phyloP scores from a whole-genome alignment of 2,797 vertebrate species.

The Varecia variegata region DNA sequence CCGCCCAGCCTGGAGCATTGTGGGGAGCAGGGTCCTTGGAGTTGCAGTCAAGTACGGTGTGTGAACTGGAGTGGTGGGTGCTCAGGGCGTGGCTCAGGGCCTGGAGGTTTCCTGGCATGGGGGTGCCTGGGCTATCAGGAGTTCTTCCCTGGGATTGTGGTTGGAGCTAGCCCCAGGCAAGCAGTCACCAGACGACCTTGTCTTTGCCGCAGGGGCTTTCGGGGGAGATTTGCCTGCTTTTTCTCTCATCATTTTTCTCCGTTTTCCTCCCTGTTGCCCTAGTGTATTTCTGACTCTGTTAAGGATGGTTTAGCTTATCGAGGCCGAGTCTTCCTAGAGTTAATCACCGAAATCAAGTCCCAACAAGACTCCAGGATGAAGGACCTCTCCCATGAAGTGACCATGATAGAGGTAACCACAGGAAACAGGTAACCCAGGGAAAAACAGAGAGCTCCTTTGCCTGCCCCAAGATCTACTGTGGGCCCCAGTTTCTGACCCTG shows the following conservation, averaged over 20 bases:
- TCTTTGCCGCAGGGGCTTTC: not conserved
- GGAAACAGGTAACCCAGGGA: not conserved
- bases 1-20: not conserved
- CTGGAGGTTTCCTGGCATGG: not conserved
- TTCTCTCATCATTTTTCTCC: not conserved
- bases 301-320: conserved; percentile 71
- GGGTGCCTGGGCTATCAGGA: not conserved
- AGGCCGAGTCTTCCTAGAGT: conserved; percentile 83
- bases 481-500: not conserved
- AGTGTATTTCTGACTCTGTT: not conserved
- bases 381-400: conserved; percentile 49
- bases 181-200: not conserved
- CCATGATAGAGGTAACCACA: conserved; percentile 72
- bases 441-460: not conserved
- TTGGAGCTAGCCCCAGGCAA: not conserved
- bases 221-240: no score
- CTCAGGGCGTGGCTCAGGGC: not conserved
- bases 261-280: not conserved
- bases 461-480: not conserved
- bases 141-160: not conserved
- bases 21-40: not conserved
- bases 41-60: no score
- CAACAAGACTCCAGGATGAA: not conserved
- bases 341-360: conserved; percentile 57
- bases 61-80: not conserved